Conservation (phyloP, 2,888 invertebrate genomes). For the Taphrorychus bicolor region DNA sequence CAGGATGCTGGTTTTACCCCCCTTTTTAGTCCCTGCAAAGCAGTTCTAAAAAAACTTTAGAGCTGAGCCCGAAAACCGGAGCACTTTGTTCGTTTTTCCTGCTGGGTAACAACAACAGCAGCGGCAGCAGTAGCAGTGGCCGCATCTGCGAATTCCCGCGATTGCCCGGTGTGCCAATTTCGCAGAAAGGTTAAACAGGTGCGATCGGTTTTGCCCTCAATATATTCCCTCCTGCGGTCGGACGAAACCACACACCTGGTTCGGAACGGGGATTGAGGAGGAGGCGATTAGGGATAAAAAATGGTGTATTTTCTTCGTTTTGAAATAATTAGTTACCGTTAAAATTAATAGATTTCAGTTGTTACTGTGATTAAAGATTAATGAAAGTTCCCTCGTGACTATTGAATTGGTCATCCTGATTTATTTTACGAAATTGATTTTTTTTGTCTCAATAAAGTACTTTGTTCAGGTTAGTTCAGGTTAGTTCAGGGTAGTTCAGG, state of each 20-base stretch:
- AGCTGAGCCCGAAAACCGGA: background rate
- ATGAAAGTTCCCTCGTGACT: too few species aligned
- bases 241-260: conserved; percentile 35
- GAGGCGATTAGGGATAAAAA: background rate
- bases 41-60: too few species aligned
- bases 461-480: too few species aligned
- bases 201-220: conserved; percentile 28
- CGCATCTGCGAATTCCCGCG: conserved; percentile 29
- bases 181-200: conserved; percentile 35
- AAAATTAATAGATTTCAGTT: too few species aligned
- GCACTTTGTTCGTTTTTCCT: conserved; percentile 5
- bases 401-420: too few species aligned
- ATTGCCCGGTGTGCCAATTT: conserved; percentile 24
- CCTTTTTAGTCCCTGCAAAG: too few species aligned
- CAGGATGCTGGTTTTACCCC: too few species aligned
- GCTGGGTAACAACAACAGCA: background rate
- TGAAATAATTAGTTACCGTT: too few species aligned
- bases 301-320: background rate
- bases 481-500: too few species aligned
- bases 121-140: background rate
- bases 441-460: too few species aligned
- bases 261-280: background rate
- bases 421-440: too few species aligned
- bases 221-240: conserved; percentile 33
- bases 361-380: too few species aligned